Conservation (phyloP, 2,797 vertebrate genomes). For the Tauraco hartlaubi region DNA sequence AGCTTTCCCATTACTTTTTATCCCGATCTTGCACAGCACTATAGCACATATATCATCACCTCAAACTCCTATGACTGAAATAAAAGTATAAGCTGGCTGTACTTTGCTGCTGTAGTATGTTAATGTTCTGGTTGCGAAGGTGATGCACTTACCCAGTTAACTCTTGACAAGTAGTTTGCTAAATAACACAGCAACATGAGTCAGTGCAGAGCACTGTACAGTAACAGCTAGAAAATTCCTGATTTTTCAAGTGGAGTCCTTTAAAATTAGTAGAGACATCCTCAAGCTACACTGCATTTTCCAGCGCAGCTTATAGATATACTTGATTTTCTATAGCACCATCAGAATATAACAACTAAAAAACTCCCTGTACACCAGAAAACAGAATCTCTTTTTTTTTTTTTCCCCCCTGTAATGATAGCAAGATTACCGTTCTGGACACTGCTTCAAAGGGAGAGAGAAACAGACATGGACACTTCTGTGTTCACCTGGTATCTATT, state of each 20-base stretch:
- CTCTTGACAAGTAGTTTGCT: background rate
- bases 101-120: background rate
- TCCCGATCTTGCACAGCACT: background rate
- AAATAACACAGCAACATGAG: background rate
- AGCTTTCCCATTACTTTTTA: conserved; percentile 1
- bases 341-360: background rate
- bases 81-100: background rate
- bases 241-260: background rate
- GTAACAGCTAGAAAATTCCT: background rate
- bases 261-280: background rate
- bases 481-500: background rate
- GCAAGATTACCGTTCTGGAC: background rate
- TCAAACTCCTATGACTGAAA: background rate
- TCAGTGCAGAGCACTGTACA: background rate
- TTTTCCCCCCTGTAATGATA: background rate
- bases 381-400: background rate
- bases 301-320: background rate
- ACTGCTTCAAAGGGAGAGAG: background rate
- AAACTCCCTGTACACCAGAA: background rate
- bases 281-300: background rate
- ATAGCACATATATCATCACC: background rate
- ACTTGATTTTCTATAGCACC: background rate
- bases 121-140: conserved; percentile 44
- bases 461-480: background rate
- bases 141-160: background rate